A percentile compares a stretch with the other conserved stretches of the same genome.
phyloP scores from a whole-genome alignment of 2,888 invertebrate species.

The Tryphoninae sp. region DNA sequence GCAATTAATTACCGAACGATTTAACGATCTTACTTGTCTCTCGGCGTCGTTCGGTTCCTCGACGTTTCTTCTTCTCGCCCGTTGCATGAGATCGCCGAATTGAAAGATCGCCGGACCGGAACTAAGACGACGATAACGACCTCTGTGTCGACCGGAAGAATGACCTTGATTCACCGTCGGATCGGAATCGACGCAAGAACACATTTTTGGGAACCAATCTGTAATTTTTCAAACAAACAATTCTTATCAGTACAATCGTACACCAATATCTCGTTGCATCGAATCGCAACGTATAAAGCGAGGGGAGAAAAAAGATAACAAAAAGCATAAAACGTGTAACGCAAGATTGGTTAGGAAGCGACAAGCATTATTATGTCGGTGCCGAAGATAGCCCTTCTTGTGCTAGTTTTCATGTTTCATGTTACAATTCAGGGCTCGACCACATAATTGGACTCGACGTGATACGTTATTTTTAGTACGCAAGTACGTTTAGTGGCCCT shows the following conservation, averaged over 20 bases:
- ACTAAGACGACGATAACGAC: slow-evolving; percentile 69
- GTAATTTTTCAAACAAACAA: slow-evolving; percentile 56
- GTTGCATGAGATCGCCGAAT: slow-evolving; percentile 58
- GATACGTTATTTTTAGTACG: slow-evolving; percentile 63
- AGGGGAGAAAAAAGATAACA: slow-evolving; percentile 11
- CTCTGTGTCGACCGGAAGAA: slow-evolving; percentile 55
- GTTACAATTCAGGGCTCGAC: slow-evolving; percentile 67
- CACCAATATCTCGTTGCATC: too few species aligned
- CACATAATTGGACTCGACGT: slow-evolving; percentile 64
- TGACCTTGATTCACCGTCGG: slow-evolving; percentile 58
- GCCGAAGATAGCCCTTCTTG: slow-evolving; percentile 65
- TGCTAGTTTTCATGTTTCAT: slow-evolving; percentile 52
- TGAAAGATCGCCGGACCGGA: slow-evolving; percentile 66
- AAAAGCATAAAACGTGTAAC: slow-evolving; percentile 18
- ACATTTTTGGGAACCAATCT: slow-evolving; percentile 76
- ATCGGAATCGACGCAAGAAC: slow-evolving; percentile 70
- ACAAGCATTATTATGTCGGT: slow-evolving; percentile 53
- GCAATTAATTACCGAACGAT: not conserved
- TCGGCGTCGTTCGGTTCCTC: slow-evolving; percentile 62
- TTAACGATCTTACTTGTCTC: slow-evolving; percentile 58
- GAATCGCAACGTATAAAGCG: not conserved
- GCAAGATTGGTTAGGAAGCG: slow-evolving; percentile 40
- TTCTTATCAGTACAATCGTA: not conserved
- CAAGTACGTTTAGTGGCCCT: slow-evolving; percentile 63
- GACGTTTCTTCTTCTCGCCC: slow-evolving; percentile 29